Evolutionary conservation across 1,140 invertebrate genomes (phyloP).

Genomic region (Pseudomyrmex cubaensis): DNA sequence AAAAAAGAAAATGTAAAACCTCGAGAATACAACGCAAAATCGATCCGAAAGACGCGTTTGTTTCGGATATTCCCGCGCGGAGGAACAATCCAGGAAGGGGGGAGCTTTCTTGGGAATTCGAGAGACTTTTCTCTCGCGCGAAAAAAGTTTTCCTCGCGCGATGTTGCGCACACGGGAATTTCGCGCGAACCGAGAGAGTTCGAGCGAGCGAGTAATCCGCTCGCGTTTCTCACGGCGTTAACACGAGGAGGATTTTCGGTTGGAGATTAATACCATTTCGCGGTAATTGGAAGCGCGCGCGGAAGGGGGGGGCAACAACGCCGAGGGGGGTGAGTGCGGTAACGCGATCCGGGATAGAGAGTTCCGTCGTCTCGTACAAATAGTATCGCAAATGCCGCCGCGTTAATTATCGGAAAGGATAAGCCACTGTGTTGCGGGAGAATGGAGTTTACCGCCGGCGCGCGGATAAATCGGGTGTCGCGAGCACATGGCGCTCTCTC

Average conservation of each 20-base stretch:
- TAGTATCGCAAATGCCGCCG: conserved; percentile 61
- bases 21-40: no score
- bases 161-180: not conserved
- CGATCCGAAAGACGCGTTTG: no score
- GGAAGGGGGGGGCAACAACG: not conserved
- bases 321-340: conserved; percentile 61
- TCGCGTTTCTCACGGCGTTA: conserved; percentile 70
- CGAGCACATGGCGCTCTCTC: not conserved
- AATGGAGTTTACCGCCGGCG: conserved; percentile 59
- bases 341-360: not conserved
- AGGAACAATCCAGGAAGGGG: no score
- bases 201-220: conserved; percentile 53
- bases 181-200: conserved; percentile 37
- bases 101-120: no score
- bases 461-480: conserved; percentile 45
- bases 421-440: conserved; percentile 57
- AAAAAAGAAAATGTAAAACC: no score
- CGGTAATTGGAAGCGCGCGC: conserved; percentile 73
- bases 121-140: no score
- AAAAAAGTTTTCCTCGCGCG: no score
- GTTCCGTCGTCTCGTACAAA: conserved; percentile 67
- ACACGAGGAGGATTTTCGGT: conserved; percentile 66
- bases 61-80: no score
- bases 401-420: conserved; percentile 74
- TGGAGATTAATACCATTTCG: conserved; percentile 74